A percentile compares a stretch with the other conserved stretches of the same genome.
Evolutionary conservation across 2,888 invertebrate species (phyloP).

Genomic region (Venusia cambrica): DNA sequence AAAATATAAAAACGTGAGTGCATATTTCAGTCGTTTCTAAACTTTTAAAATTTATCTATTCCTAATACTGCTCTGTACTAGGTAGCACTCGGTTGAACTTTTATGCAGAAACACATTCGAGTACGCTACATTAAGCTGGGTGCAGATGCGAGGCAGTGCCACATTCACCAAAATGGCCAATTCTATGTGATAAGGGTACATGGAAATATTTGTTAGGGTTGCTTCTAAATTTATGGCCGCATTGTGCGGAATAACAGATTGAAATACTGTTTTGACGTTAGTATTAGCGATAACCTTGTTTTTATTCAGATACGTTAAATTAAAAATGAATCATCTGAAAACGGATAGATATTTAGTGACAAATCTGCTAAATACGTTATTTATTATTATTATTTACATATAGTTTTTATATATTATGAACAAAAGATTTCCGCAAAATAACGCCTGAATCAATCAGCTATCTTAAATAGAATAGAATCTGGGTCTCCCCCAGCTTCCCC

Average conservation of each 20-base stretch:
- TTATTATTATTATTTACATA: conserved; percentile 26
- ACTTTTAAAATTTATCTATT: conserved; percentile 3
- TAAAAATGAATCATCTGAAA: too few species aligned
- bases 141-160: conserved; percentile 42
- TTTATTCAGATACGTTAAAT: too few species aligned
- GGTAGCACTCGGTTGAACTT: conserved; percentile 17
- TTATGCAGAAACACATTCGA: conserved; percentile 24
- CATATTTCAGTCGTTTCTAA: conserved; percentile 1
- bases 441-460: too few species aligned
- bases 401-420: too few species aligned
- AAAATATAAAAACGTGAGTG: too few species aligned
- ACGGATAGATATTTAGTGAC: too few species aligned
- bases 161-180: conserved; percentile 30
- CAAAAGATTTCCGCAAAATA: too few species aligned
- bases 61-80: conserved; percentile 16
- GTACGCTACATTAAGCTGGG: conserved; percentile 42
- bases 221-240: conserved; percentile 38
- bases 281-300: too few species aligned
- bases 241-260: conserved; percentile 17
- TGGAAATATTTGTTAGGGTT: conserved; percentile 32
- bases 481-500: too few species aligned
- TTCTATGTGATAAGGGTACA: conserved; percentile 44
- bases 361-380: neutral
- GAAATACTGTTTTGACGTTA: conserved; percentile 15
- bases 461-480: too few species aligned